phyloP scores from a whole-genome alignment of 2,888 invertebrate genomes.

The Lithophane leautieri region DNA sequence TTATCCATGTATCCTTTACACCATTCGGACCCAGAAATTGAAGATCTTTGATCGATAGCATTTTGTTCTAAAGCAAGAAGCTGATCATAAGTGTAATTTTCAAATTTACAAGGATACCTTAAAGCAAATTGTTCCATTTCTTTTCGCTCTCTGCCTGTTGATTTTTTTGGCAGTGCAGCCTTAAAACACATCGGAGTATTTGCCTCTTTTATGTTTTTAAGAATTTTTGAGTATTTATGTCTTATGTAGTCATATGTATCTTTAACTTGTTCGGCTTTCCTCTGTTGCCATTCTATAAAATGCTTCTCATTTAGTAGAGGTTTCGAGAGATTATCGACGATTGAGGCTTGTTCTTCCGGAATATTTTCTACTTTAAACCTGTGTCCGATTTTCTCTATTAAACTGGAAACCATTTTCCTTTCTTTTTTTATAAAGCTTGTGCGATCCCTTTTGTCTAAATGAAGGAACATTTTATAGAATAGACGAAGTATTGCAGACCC shows the following conservation, averaged over 20 bases:
- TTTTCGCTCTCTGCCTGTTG: constrained; percentile 71
- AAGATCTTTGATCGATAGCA: constrained; percentile 74
- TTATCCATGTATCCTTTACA: constrained; percentile 87
- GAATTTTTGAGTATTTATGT: constrained; percentile 83
- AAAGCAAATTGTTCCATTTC: constrained; percentile 82
- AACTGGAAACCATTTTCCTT: constrained; percentile 81
- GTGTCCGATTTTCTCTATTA: constrained; percentile 82
- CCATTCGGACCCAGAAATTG: constrained; percentile 81
- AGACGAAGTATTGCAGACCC: constrained; percentile 89
- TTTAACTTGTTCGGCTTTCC: constrained; percentile 85
- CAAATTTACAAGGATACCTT: constrained; percentile 80
- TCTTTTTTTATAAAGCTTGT: constrained; percentile 89
- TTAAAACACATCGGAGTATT: constrained; percentile 69
- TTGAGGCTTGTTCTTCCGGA: constrained; percentile 76
- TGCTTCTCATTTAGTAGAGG: constrained; percentile 86
- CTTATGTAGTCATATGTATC: constrained; percentile 83
- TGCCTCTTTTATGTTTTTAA: constrained; percentile 78
- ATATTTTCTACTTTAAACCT: constrained; percentile 82
- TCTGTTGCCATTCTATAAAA: constrained; percentile 91
- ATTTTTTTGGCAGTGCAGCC: constrained; percentile 61
- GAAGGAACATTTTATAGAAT: constrained; percentile 91
- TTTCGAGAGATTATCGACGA: constrained; percentile 83
- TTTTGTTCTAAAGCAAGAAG: constrained; percentile 79
- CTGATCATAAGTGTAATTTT: constrained; percentile 84
- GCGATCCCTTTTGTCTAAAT: constrained; percentile 90